Evolutionary conservation across 1,140 invertebrate species (phyloP).

Genomic region (Cotesia vestalis): DNA sequence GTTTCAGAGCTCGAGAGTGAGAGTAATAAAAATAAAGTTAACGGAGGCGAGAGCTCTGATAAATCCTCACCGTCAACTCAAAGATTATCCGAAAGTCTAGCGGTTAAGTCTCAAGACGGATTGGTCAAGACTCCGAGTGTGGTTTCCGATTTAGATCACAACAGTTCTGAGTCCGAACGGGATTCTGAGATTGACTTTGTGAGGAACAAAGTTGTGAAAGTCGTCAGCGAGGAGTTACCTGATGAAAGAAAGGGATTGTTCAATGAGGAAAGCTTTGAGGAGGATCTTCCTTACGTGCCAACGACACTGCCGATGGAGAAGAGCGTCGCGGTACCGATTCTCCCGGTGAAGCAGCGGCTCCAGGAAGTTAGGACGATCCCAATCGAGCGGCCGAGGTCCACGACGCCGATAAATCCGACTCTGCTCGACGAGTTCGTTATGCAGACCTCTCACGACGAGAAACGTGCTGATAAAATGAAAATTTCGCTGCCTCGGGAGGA

Average conservation of each 20-base stretch:
- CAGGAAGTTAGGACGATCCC: conserved; percentile 78
- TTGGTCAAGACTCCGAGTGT: conserved; percentile 50
- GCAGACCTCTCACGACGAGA: conserved; percentile 57
- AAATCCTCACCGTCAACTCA: conserved; percentile 21
- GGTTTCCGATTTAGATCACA: conserved; percentile 67
- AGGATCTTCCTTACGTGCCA: conserved; percentile 86
- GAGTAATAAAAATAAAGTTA: conserved; percentile 8
- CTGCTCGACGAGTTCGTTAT: conserved; percentile 77
- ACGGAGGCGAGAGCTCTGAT: neutral
- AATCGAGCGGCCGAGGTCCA: conserved; percentile 86
- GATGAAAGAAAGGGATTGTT: conserved; percentile 78
- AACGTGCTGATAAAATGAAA: conserved; percentile 71
- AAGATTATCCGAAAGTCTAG: conserved; percentile 22
- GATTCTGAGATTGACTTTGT: conserved; percentile 73
- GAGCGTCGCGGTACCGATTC: conserved; percentile 80
- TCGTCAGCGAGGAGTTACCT: conserved; percentile 52
- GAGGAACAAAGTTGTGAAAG: conserved; percentile 59
- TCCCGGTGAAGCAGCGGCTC: conserved; percentile 81
- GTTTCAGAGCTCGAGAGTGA: neutral
- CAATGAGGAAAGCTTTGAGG: conserved; percentile 85
- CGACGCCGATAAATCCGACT: conserved; percentile 80
- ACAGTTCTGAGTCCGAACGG: conserved; percentile 82
- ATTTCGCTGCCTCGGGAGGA: conserved; percentile 76
- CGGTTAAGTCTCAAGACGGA: conserved; percentile 29
- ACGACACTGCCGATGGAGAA: conserved; percentile 85